Evolutionary conservation across 2,888 invertebrate genomes (phyloP), one percentile per base, ranked within the genome.

Genomic region (Troglohyphantes excavatus): DNA sequence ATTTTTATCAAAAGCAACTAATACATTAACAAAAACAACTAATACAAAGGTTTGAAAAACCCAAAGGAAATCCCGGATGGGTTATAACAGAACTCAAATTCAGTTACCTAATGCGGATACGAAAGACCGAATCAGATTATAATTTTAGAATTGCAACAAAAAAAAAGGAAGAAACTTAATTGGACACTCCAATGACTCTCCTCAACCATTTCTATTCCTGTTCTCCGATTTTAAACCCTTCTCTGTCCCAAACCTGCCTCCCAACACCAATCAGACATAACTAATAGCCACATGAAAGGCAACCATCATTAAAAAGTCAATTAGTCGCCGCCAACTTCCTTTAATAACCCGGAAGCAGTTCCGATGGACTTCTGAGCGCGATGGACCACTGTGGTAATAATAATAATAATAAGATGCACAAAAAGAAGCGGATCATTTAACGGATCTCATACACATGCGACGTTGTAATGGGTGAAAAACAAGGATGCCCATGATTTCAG

Each of bases 291-390:
- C 76, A 63, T 27, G 29, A 61, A 33, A 59, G 29, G 33, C 9
- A 43, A 21, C 39, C 39, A 23, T 43, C 39, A 43, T 70, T 23
- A 13, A 17, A 33, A 33, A n/a, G 21, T n/a, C 61, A n/a, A 61
- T 21, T 21, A 61, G 5, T 21, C n/a, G 17, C n/a, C 61, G 21
- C 2, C 6, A 43, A 39, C 39, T 23, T 33, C 21, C 19, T 19
- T 21, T 76, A 76, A 76, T 63, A 76, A 76, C 76, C 76, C 76
- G 76, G 76, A 76, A 76, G 61, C 29, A 23, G 21, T 73, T 27
- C n/a, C 53, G n/a, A n/a, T n/a, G n/a, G n/a, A n/a, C n/a, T 27
- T 27, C 27, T 2, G 26, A 26, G 26, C 26, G 11, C 65, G 27
- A 26, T 26, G 17, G 26, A 17, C 65, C 23, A 67, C 27, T 17